phyloP scores from a whole-genome alignment of 2,888 invertebrate genomes.

The Adineta ricciae region DNA sequence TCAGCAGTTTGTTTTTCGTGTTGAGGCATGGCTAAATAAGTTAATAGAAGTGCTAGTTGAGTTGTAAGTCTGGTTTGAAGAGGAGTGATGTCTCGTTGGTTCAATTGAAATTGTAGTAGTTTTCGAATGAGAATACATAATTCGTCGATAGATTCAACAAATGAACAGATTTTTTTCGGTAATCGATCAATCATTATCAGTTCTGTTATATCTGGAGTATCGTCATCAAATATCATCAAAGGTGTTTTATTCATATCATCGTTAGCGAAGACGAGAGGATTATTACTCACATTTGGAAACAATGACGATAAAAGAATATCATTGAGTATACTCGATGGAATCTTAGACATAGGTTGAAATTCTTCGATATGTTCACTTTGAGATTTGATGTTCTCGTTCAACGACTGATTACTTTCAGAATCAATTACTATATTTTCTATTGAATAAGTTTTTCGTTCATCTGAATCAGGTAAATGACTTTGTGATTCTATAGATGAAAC shows the following conservation, averaged over 20 bases:
- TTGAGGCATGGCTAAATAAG: not conserved
- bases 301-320: not conserved
- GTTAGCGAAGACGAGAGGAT: not conserved
- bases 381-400: no score
- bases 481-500: not conserved
- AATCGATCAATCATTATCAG: not conserved
- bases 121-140: not conserved
- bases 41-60: not conserved
- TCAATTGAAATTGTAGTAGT: not conserved
- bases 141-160: not conserved
- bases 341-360: not conserved
- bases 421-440: not conserved
- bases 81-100: not conserved
- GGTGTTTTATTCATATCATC: not conserved
- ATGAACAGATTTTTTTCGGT: not conserved
- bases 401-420: not conserved
- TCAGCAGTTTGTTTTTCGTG: not conserved
- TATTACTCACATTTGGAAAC: not conserved
- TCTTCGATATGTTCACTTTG: not conserved
- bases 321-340: not conserved
- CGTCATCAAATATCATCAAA: not conserved
- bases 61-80: not conserved
- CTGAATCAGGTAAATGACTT: not conserved
- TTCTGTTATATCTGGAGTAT: not conserved
- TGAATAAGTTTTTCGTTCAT: not conserved